Percentiles rank a stretch among this genome's conserved stretches.
These are phyloP conservation scores for Chinchilla lanigera DNA, from an alignment of 2,113 vertebrate species.

Conservation along the genomic window DNA sequence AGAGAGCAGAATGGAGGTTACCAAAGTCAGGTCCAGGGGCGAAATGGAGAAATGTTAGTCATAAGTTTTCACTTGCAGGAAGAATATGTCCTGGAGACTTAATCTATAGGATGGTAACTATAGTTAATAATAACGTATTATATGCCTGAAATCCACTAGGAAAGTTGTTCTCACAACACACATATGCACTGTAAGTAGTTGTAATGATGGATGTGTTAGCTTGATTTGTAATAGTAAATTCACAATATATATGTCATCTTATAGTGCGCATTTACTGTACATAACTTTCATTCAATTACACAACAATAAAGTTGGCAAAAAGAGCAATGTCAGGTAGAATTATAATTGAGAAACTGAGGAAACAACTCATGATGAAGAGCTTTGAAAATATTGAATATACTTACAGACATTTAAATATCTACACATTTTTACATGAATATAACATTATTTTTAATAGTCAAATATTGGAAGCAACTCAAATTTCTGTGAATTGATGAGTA, in stretches of 20 bases:
- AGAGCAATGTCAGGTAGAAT: not conserved
- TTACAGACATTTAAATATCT: not conserved
- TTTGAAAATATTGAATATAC: not conserved
- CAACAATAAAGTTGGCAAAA: not conserved
- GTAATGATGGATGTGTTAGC: not conserved
- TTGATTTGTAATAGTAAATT: not conserved
- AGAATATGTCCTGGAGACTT: not conserved
- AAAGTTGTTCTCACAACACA: not conserved
- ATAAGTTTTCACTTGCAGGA: not conserved
- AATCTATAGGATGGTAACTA: not conserved
- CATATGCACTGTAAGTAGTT: not conserved
- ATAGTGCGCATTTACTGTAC: not conserved
- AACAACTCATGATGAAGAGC: not conserved
- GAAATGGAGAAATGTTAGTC: not conserved
- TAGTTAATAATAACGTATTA: not conserved
- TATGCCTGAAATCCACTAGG: not conserved
- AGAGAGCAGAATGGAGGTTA: not conserved
- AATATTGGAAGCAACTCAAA: not conserved
- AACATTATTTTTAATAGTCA: not conserved
- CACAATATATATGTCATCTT: not conserved
- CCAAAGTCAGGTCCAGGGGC: rapidly evolving
- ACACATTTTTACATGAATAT: not conserved
- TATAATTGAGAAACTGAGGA: not conserved
- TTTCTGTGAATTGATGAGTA: not conserved
- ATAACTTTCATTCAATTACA: not conserved